Evolutionary conservation across 92 coral and sea anemone genomes (phyloP), one percentile per base, ranked within the genome.

Genomic region (Actinernus sp.): DNA sequence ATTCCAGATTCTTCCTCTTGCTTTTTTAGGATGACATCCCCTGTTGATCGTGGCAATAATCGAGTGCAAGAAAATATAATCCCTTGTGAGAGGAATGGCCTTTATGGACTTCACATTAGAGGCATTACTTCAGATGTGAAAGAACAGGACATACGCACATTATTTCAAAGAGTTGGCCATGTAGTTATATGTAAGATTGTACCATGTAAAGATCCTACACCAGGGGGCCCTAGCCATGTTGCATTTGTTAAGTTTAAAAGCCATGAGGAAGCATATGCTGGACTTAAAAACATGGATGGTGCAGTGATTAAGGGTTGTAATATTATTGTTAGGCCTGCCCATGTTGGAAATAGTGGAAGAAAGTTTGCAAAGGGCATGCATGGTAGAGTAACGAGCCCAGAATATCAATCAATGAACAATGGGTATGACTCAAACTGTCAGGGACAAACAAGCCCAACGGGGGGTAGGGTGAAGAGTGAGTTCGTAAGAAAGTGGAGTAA

Each of bases 31-130:
- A n/a, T n/a, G n/a, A n/a, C n/a, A n/a, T n/a, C n/a, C n/a, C n/a
- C n/a, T n/a, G n/a, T n/a, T n/a, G n/a, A n/a, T n/a, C n/a, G n/a
- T n/a, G n/a, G n/a, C n/a, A n/a, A n/a, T n/a, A n/a, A n/a, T n/a
- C n/a, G n/a, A n/a, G n/a, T n/a, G n/a, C 41, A 36, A 36, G 14
- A 36, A 36, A 14, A 7, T 36, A 36, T 45, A 4, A 45, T 45
- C 21, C 52, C 52, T 23, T 9, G 79, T 36, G 95, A 88, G 29
- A 39, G 56, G 4, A 58, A 38, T 44, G 88, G 88, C 20, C 54
- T 65, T 8, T 88, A 53, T 73, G 95, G 91, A 1, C 63, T 88
- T 0, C 88, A 88, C 36, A 80, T 88, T 10, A 78, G 91, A 57
- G 76, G 76, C 43, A 53, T 88, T 26, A 22, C 78, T 47, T 36